These are phyloP conservation scores for Marmota flaviventris DNA, from an alignment of 2,113 vertebrate genomes.

Conservation along the genomic window DNA sequence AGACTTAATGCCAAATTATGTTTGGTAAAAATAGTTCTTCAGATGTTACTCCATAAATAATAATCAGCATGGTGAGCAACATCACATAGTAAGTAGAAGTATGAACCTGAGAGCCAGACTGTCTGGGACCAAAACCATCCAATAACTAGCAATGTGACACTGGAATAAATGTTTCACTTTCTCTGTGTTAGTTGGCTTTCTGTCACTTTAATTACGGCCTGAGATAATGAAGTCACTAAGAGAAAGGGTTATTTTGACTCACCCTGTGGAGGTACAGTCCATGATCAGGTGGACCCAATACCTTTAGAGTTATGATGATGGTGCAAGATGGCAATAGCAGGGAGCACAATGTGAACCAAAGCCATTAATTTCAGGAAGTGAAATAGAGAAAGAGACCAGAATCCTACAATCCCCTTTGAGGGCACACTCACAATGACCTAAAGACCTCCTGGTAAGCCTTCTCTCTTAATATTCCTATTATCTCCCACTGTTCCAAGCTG, in stretches of 20 bases:
- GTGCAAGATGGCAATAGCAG: background rate
- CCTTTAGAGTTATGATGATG: background rate
- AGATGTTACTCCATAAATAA: background rate
- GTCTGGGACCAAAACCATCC: background rate
- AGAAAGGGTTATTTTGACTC: background rate
- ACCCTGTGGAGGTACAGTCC: background rate
- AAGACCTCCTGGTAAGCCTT: background rate
- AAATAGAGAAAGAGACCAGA: background rate
- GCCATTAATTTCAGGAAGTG: background rate
- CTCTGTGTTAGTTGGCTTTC: background rate
- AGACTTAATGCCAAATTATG: background rate
- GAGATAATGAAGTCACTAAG: background rate
- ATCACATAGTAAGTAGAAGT: background rate
- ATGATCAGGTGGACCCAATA: background rate
- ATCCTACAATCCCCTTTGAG: background rate
- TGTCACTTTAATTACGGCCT: background rate
- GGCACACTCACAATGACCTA: too few species aligned
- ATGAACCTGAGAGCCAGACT: background rate
- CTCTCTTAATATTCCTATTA: background rate
- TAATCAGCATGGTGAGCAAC: background rate
- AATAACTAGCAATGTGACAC: background rate
- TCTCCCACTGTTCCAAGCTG: background rate
- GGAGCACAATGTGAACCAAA: background rate
- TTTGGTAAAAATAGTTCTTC: background rate
- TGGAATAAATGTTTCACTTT: background rate